Conservation (phyloP, 2,888 invertebrate species). For the Syrista parreyssii region DNA sequence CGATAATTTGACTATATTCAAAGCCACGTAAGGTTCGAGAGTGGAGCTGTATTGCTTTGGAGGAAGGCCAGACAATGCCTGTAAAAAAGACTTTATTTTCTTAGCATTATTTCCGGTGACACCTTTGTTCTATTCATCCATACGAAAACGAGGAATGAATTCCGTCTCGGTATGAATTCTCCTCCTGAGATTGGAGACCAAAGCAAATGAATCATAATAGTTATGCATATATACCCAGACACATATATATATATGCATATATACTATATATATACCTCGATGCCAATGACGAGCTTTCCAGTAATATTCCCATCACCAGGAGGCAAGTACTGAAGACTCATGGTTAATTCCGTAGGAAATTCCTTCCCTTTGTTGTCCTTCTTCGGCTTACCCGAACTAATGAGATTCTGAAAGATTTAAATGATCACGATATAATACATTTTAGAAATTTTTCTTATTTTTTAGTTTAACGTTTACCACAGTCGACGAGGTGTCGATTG, state of each 20-base stretch:
- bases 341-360: slow-evolving; percentile 60
- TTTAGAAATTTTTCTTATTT: neutral
- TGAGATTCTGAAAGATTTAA: slow-evolving; percentile 46
- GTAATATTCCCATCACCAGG: slow-evolving; percentile 49
- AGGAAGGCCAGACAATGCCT: slow-evolving; percentile 66
- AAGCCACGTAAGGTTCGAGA: slow-evolving; percentile 60
- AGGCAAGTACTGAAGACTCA: slow-evolving; percentile 60
- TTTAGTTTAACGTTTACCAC: slow-evolving; percentile 38
- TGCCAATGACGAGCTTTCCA: slow-evolving; percentile 59
- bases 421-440: neutral
- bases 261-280: slow-evolving; percentile 49
- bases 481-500: slow-evolving; percentile 45
- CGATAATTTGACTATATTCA: slow-evolving; percentile 57
- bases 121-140: slow-evolving; percentile 2
- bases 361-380: slow-evolving; percentile 46
- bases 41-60: slow-evolving; percentile 66
- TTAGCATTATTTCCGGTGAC: slow-evolving; percentile 1
- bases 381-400: slow-evolving; percentile 48
- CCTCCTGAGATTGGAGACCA: neutral
- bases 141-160: neutral
- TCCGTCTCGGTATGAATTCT: neutral
- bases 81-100: slow-evolving; percentile 21
- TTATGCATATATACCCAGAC: too few species aligned
- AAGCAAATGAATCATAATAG: neutral
- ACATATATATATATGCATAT: neutral